Base-by-base conservation (phyloP, 37 sponge, comb jelly and placozoan species). In the Cliona cf. orientalis region DNA sequence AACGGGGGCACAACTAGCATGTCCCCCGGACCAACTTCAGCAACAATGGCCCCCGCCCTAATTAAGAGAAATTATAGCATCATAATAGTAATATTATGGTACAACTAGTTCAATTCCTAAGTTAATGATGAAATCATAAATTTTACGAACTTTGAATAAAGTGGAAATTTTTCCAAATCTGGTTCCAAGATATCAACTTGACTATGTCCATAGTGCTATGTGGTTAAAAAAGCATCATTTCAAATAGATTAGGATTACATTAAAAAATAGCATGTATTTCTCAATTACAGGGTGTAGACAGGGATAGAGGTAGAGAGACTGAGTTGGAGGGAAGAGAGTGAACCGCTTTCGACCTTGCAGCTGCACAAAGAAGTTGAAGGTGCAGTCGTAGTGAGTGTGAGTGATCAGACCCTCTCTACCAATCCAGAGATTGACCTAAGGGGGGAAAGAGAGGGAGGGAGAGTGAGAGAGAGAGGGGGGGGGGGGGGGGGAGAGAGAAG, bases 1-100 rank as follows among this genome's bases (percentile, higher is more conserved):
- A 89, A 88, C 23, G 93, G 90, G 22, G 93, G 93, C 2, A 92
- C 82, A 43, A 84, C 81, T 63, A 92, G 67, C 93, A 92, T 79
- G 64, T 92, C 90, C 6, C 93, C 89, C 29, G 92, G 83, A 11
- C 70, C 64, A 33, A 91, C 74, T 37, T 76, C 92, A 31, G 82
- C 92, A 36, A 82, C 60, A 25, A 63, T 19, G 4, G 46, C 58
- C n/a, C 49, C 59, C 17, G 58, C 34, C 0, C 76, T 80, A 19
- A 42, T n/a, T n/a, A n/a, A n/a, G n/a, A n/a, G n/a, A n/a, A n/a
- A n/a, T n/a, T n/a, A n/a, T n/a, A n/a, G n/a, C n/a, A n/a, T n/a
- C n/a, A n/a, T n/a, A n/a, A n/a, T n/a, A n/a, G n/a, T n/a, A n/a
- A n/a, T n/a, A n/a, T n/a, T n/a, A n/a, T n/a, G n/a, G n/a, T n/a